Base-by-base conservation (phyloP, 2,888 invertebrate genomes). In the Harpalus rubripes region DNA sequence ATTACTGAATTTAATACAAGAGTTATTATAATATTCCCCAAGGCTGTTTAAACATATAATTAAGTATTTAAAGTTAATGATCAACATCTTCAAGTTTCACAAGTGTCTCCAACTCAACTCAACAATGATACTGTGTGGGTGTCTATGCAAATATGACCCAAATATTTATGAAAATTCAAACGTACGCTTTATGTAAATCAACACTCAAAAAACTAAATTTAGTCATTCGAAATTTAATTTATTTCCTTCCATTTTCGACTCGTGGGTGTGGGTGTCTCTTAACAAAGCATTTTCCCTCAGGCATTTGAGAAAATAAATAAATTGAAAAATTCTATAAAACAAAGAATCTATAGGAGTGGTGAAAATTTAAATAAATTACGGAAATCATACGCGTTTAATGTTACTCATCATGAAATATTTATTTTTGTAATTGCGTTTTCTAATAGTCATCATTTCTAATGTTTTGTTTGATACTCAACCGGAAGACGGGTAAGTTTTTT, bases 111-210 rank as follows among this genome's bases (percentile, higher is more conserved):
- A 32, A 32, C 32, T 32, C 32, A 32, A 32, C 32, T 32, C 3
- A 32, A 32, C 32, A 32, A 32, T 32, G 32, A 32, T 32, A 32
- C 32, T 32, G 32, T 32, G 68, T 39, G 12, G 39, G 32, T 68
- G 68, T 7, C 39, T n/a, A 68, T 68, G 68, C 68, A 68, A 68
- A 68, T 68, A 68, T 68, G 68, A 68, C 68, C 68, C 32, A 32
- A 68, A 68, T 68, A 68, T 15, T 68, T 39, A 68, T 68, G 68
- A 26, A 63, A 63, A 63, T 63, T 63, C 22, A 63, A 63, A 63
- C 63, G 32, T 32, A 32, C 32, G 32, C 32, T 32, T 32, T 32
- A 32, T 32, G 32, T 32, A 32, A 32, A 32, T 32, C 5, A 32
- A 32, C 32, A 1, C 32, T 32, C 32, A 32, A 32, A 32, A 32